Conservation (phyloP, 1,140 invertebrate species). For the Brachionus calyciflorus region DNA sequence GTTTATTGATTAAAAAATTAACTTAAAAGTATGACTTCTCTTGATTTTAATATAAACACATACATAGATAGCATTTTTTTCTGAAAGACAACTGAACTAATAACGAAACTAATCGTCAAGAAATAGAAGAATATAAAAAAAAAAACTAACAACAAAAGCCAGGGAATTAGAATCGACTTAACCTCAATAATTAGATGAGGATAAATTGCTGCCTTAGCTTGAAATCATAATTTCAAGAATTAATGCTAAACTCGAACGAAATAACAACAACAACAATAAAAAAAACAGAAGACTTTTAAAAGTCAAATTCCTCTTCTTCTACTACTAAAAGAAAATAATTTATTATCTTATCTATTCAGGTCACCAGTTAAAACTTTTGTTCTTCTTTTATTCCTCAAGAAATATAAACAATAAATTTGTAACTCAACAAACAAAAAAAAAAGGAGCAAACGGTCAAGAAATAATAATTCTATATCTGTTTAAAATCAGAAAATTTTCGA, state of each 20-base stretch:
- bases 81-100: conserved; percentile 40
- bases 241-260: not conserved
- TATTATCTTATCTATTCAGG: conserved; percentile 46
- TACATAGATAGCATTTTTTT: not conserved
- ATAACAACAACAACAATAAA: too few species aligned
- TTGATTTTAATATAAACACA: not conserved
- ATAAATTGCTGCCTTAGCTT: not conserved
- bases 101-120: conserved; percentile 41
- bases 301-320: conserved; percentile 17
- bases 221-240: conserved; percentile 36
- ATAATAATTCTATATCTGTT: too few species aligned
- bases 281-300: conserved; percentile 44
- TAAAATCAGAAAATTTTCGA: not conserved
- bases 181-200: conserved; percentile 14
- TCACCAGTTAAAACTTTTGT: conserved; percentile 28
- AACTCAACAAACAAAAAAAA: too few species aligned
- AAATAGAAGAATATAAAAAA: too few species aligned
- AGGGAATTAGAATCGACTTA: not conserved
- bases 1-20: not conserved
- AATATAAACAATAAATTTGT: conserved; percentile 27
- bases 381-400: too few species aligned
- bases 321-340: not conserved
- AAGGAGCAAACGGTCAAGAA: too few species aligned
- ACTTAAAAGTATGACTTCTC: conserved; percentile 10
- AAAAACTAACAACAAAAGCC: too few species aligned